phyloP scores from a whole-genome alignment of 2,113 vertebrate genomes.

The Cheilinus undulatus region DNA sequence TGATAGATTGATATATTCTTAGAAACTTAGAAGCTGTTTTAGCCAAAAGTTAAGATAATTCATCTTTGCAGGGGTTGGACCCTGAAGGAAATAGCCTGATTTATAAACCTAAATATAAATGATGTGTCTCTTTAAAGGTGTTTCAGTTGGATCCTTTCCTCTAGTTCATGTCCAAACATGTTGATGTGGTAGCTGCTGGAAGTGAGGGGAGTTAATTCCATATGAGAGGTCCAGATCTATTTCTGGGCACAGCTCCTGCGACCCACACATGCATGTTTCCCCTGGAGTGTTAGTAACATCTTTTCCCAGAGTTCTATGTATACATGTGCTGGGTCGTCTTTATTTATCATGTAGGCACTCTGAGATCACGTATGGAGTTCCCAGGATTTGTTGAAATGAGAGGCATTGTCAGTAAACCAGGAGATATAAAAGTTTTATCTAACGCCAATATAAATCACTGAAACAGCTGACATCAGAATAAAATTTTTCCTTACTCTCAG shows the following conservation, averaged over 20 bases:
- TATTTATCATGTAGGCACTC: conserved; percentile 53
- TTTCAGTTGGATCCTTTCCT: conserved; percentile 15
- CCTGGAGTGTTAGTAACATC: conserved; percentile 63
- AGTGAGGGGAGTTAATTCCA: conserved; percentile 43
- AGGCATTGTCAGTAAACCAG: not conserved
- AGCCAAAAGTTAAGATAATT: too few species aligned
- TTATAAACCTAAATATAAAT: not conserved
- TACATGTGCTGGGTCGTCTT: conserved; percentile 66
- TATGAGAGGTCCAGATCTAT: conserved; percentile 69
- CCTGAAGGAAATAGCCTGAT: conserved; percentile 5
- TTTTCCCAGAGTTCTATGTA: conserved; percentile 78
- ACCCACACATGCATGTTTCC: conserved; percentile 75
- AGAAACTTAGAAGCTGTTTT: too few species aligned
- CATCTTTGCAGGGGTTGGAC: too few species aligned
- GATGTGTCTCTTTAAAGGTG: conserved; percentile 18
- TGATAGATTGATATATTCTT: too few species aligned
- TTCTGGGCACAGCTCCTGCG: conserved; percentile 66
- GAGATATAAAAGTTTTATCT: not conserved
- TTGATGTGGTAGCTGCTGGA: not conserved
- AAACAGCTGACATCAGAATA: not conserved
- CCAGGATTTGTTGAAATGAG: too few species aligned
- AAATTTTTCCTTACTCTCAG: not conserved
- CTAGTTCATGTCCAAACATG: too few species aligned
- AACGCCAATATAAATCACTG: conserved; percentile 26
- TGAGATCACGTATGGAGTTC: conserved; percentile 46